These are phyloP conservation scores for Piscicola geometra DNA, from an alignment of 2,888 invertebrate genomes.

Conservation along the genomic window DNA sequence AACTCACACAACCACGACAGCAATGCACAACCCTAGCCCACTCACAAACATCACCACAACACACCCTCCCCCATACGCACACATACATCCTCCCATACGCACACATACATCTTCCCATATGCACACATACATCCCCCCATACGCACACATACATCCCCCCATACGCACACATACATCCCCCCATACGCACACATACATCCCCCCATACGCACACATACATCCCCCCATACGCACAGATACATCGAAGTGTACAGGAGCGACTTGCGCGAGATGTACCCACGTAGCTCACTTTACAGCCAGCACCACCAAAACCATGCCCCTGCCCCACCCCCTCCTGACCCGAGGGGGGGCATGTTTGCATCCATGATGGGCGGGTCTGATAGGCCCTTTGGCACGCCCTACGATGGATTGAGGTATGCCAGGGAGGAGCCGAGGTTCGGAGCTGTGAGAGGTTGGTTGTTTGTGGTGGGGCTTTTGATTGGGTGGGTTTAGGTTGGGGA, in stretches of 20 bases:
- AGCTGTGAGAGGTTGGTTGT: conserved; percentile 17
- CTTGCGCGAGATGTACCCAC: conserved; percentile 30
- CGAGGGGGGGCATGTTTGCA: background rate
- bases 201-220: background rate
- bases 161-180: too few species aligned
- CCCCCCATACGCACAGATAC: too few species aligned
- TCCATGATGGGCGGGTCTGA: background rate
- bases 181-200: too few species aligned
- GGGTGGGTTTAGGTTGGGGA: too few species aligned
- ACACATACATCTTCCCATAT: too few species aligned
- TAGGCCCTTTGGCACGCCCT: background rate
- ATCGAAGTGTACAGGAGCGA: conserved; percentile 32
- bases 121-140: too few species aligned
- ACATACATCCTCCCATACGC: too few species aligned
- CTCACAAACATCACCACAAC: too few species aligned
- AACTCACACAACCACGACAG: too few species aligned
- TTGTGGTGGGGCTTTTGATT: too few species aligned
- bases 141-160: background rate
- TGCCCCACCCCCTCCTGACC: background rate
- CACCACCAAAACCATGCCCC: conserved; percentile 18
- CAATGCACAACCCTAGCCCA: too few species aligned
- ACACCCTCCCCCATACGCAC: too few species aligned
- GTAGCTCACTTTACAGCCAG: background rate
- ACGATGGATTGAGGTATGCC: background rate
- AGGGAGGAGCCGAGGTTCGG: background rate